These are phyloP conservation scores for Holothuria scabra DNA, from an alignment of 53 echinoderm and acorn worm genomes.

Conservation along the genomic window DNA sequence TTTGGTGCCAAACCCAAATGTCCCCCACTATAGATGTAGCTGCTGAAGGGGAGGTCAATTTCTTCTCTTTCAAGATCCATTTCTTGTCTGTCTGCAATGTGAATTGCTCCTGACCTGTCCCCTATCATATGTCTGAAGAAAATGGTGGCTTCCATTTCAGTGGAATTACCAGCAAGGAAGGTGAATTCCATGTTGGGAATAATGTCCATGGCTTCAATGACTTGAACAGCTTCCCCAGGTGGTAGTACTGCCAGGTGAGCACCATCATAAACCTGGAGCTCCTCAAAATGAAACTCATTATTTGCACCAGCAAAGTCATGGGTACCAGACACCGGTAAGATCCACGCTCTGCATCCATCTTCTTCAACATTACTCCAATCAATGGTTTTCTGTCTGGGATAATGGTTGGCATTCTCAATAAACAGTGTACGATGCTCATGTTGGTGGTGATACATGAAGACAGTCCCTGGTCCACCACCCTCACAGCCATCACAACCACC, in stretches of 20 bases:
- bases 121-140: slow-evolving; percentile 90
- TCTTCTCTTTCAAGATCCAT: slow-evolving; percentile 89
- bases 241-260: slow-evolving; percentile 80
- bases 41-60: slow-evolving; percentile 90
- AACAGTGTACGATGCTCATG: slow-evolving; percentile 87
- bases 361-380: slow-evolving; percentile 85
- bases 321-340: slow-evolving; percentile 77
- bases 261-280: slow-evolving; percentile 84
- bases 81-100: slow-evolving; percentile 78
- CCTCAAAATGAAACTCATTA: slow-evolving; percentile 88
- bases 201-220: slow-evolving; percentile 36
- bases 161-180: slow-evolving; percentile 13
- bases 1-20: slow-evolving; percentile 85
- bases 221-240: slow-evolving; percentile 48
- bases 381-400: slow-evolving; percentile 72
- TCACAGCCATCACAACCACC: slow-evolving; percentile 68
- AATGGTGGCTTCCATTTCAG: slow-evolving; percentile 46
- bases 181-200: neutral
- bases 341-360: slow-evolving; percentile 93
- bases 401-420: slow-evolving; percentile 75
- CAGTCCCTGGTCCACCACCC: slow-evolving; percentile 90
- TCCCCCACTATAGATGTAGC: slow-evolving; percentile 83
- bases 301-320: slow-evolving; percentile 78
- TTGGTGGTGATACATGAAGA: slow-evolving; percentile 80
- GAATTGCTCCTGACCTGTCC: slow-evolving; percentile 83